phyloP scores from a whole-genome alignment of 2,888 invertebrate genomes.

The Caenorhabditis sulstoni region DNA sequence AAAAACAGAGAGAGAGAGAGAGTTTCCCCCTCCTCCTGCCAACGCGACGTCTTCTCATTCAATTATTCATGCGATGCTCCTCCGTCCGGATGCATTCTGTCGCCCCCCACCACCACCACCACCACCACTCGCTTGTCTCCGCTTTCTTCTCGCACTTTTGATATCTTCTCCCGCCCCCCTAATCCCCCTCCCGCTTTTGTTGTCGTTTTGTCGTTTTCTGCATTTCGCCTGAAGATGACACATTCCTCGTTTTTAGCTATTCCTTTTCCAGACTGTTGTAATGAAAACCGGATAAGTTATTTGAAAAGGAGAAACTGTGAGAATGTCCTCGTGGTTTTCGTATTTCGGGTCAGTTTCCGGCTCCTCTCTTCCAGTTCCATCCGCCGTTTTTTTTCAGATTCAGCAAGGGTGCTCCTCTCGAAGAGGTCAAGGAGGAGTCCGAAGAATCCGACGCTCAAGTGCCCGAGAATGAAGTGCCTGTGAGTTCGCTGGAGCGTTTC shows the following conservation, averaged over 20 bases:
- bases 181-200: slow-evolving; percentile 12
- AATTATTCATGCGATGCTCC: slow-evolving; percentile 60
- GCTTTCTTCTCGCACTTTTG: slow-evolving; percentile 20
- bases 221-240: slow-evolving; percentile 27
- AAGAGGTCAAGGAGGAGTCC: slow-evolving; percentile 55
- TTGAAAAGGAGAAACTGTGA: no score
- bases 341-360: slow-evolving; percentile 45
- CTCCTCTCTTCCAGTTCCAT: no score
- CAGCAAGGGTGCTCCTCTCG: slow-evolving; percentile 56
- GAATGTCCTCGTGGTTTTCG: slow-evolving; percentile 60
- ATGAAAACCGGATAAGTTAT: slow-evolving; percentile 49
- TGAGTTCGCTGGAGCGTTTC: no score
- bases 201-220: slow-evolving; percentile 12
- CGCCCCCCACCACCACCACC: slow-evolving; percentile 17
- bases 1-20: no score
- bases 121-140: slow-evolving; percentile 10
- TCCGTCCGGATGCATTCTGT: slow-evolving; percentile 39
- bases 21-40: slow-evolving; percentile 19
- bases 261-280: slow-evolving; percentile 52
- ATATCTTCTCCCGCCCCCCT: no score
- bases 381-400: slow-evolving; percentile 31
- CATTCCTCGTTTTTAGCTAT: no score
- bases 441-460: slow-evolving; percentile 39
- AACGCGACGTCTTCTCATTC: slow-evolving; percentile 34
- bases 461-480: slow-evolving; percentile 40